Conservation (phyloP, 2,888 invertebrate genomes). For the Mesorhabditis belari region DNA sequence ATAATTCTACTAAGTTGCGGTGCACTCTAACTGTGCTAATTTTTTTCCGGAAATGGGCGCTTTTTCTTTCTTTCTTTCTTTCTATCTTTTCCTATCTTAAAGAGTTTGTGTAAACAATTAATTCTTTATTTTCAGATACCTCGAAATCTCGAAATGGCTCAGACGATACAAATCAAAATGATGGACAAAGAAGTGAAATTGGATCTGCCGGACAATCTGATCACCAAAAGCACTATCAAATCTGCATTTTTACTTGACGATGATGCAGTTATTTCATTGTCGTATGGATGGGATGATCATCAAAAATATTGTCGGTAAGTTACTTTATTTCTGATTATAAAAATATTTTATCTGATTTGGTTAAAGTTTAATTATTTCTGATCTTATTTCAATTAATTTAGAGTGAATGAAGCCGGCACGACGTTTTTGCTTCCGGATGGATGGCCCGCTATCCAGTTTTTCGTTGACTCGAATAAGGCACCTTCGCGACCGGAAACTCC, state of each 20-base stretch:
- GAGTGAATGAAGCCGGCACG: no score
- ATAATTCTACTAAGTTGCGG: no score
- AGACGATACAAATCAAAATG: conserved; percentile 8
- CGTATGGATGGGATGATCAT: conserved; percentile 8
- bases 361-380: conserved; percentile 8
- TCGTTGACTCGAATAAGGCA: no score
- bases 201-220: conserved; percentile 3
- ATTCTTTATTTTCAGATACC: not conserved
- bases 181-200: conserved; percentile 1
- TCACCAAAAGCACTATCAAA: conserved; percentile 9
- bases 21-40: no score
- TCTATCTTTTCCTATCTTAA: not conserved
- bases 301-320: conserved; percentile 11
- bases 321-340: no score
- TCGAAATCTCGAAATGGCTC: conserved; percentile 6
- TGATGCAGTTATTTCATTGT: conserved; percentile 11
- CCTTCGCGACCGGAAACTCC: no score
- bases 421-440: no score
- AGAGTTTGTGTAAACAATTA: not conserved
- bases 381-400: no score
- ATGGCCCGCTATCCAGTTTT: no score
- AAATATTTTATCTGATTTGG: no score
- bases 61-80: not conserved
- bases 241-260: conserved; percentile 5
- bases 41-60: no score